Conservation (phyloP, 2,888 invertebrate genomes). For the Clunio marinus region DNA sequence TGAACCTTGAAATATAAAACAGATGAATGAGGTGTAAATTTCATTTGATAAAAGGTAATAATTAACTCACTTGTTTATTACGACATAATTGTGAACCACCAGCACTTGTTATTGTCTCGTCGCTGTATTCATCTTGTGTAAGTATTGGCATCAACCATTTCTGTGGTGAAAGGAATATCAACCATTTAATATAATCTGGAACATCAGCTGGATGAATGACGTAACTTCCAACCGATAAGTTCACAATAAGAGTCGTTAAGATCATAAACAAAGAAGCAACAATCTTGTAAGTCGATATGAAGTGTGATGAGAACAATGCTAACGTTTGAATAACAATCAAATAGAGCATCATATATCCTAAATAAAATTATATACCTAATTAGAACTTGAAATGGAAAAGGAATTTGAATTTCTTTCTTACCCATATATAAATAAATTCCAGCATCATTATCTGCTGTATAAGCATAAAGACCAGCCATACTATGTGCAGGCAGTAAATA, state of each 20-base stretch:
- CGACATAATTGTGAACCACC: constrained; percentile 55
- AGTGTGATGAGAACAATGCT: constrained; percentile 62
- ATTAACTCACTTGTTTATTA: constrained; percentile 63
- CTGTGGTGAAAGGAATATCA: constrained; percentile 66
- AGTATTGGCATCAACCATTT: constrained; percentile 69
- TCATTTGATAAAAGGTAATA: constrained; percentile 21
- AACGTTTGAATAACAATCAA: constrained; percentile 65
- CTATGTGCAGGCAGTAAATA: constrained; percentile 84
- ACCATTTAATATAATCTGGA: constrained; percentile 62
- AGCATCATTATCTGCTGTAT: constrained; percentile 60
- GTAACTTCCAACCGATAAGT: constrained; percentile 61
- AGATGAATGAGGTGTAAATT: background rate
- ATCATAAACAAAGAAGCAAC: constrained; percentile 60
- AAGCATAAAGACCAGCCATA: constrained; percentile 78
- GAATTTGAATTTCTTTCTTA: constrained; percentile 46
- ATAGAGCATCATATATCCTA: constrained; percentile 69
- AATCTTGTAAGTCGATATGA: constrained; percentile 62
- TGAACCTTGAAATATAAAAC: constrained; percentile 58
- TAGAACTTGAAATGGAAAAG: background rate
- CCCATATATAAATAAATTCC: constrained; percentile 70
- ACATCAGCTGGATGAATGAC: constrained; percentile 65
- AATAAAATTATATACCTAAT: constrained; percentile 20
- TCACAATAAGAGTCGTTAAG: constrained; percentile 58
- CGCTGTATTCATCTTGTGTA: constrained; percentile 62
- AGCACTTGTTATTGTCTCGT: constrained; percentile 58